phyloP scores from a whole-genome alignment of 2,888 invertebrate species.

The Caenorhabditis sp. region DNA sequence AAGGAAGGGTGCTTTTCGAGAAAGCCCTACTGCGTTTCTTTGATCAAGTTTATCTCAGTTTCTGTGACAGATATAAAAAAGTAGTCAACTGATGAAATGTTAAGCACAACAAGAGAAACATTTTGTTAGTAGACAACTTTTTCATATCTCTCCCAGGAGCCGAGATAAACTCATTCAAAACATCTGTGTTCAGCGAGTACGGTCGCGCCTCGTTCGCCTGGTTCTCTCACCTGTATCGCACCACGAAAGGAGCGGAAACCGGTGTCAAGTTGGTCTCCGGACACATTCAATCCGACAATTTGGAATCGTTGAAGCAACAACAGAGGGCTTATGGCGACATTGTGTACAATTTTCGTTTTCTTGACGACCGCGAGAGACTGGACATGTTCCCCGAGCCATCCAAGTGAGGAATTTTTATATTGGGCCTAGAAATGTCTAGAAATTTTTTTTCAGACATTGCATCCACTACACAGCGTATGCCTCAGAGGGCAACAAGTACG shows the following conservation, averaged over 20 bases:
- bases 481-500: constrained; percentile 80
- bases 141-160: too few species aligned
- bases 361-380: constrained; percentile 73
- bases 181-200: constrained; percentile 73
- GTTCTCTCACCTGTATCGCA: constrained; percentile 75
- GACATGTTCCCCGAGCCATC: constrained; percentile 75
- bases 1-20: too few species aligned
- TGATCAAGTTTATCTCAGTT: too few species aligned
- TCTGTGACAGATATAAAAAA: too few species aligned
- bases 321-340: constrained; percentile 76
- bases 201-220: constrained; percentile 76
- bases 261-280: constrained; percentile 81
- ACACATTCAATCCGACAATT: constrained; percentile 79
- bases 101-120: too few species aligned
- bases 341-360: constrained; percentile 81
- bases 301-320: constrained; percentile 74
- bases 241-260: constrained; percentile 70
- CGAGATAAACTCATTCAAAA: too few species aligned
- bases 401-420: constrained; percentile 72
- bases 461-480: constrained; percentile 82
- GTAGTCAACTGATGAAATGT: too few species aligned
- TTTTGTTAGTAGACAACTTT: too few species aligned
- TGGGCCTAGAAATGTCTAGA: not conserved
- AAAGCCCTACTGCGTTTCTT: too few species aligned
- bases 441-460: constrained; percentile 66